Base-by-base conservation (phyloP, 2,888 invertebrate species). In the Acrobasis suavella region DNA sequence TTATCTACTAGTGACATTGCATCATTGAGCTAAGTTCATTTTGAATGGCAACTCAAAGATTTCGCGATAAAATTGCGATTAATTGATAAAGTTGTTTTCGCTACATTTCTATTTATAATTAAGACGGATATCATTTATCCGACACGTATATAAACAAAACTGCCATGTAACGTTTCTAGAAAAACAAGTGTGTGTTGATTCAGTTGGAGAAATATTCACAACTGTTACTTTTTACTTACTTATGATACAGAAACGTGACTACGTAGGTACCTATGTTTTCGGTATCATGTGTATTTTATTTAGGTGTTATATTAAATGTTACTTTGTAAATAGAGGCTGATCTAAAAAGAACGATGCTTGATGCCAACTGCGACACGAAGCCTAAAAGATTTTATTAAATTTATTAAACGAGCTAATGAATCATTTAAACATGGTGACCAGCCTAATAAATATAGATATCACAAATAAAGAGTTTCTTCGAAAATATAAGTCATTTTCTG, bases 311-410 rank as follows among this genome's bases (percentile, higher is more conserved):
- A 32, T 32, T 32, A 32, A 32, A 32, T 32, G 32, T 32, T 12
- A 46, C 46, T n/a, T 46, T 46, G 46, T n/a, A 46, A 42, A 12
- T 9, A 42, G 46, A 46, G 12, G 3, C 10, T 9, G 42, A 42
- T 62, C 61, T 59, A 62, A 66, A 63, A 52, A 16, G 50, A 69
- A 64, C 55, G 46, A 55, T 61, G 62, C 60, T 64, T 58, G 38
- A 51, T 74, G 77, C 76, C 77, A 75, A 79, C 42, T 77, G 70
- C 77, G 73, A 72, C 70, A 69, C 38, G 22, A 16, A 38, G 32
- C 42, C 42, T 42, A 42, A 39, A 50, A 15, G n/a, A 15, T 16
- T n/a, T 50, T 50, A n/a, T 5, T 50, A 50, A 50, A 15, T 9
- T 0, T 15, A 42, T 2, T 42, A 42, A 12, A 10, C 10, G 1